Conservation (phyloP, 1,140 invertebrate genomes). For the Drosophila ambigua region DNA sequence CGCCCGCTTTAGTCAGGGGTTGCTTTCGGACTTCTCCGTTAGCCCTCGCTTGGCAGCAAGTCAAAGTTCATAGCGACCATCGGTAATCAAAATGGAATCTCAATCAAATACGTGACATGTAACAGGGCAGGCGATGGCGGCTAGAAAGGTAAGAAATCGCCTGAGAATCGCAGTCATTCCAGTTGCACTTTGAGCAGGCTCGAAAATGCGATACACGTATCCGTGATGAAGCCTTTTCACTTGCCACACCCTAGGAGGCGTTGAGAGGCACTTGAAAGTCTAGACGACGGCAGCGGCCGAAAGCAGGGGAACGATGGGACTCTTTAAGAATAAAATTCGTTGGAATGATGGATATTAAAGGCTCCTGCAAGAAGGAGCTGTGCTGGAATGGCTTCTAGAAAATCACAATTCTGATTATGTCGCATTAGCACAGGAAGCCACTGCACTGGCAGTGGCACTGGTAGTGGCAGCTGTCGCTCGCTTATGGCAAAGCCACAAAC, state of each 20-base stretch:
- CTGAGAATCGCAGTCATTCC: slow-evolving; percentile 21
- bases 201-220: slow-evolving; percentile 40
- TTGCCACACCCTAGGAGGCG: slow-evolving; percentile 10
- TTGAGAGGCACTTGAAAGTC: slow-evolving; percentile 35
- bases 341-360: slow-evolving; percentile 36
- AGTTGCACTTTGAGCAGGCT: slow-evolving; percentile 36
- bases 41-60: slow-evolving; percentile 4
- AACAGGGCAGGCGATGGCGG: slow-evolving; percentile 23
- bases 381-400: slow-evolving; percentile 20
- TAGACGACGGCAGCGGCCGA: slow-evolving; percentile 26
- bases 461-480: slow-evolving; percentile 55
- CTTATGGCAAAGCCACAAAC: slow-evolving; percentile 51
- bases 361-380: slow-evolving; percentile 8
- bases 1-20: too few species aligned
- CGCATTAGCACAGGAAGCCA: slow-evolving; percentile 1
- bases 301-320: not conserved
- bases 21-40: too few species aligned
- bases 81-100: slow-evolving; percentile 71
- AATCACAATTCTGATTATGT: slow-evolving; percentile 38
- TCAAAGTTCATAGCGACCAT: slow-evolving; percentile 35
- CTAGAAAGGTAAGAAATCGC: slow-evolving; percentile 2
- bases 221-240: not conserved
- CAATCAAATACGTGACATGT: slow-evolving; percentile 70
- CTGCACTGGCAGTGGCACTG: not conserved
- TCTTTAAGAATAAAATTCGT: not conserved